Evolutionary conservation across 2,888 invertebrate genomes (phyloP).

Genomic region (Agonopterix heracliana): DNA sequence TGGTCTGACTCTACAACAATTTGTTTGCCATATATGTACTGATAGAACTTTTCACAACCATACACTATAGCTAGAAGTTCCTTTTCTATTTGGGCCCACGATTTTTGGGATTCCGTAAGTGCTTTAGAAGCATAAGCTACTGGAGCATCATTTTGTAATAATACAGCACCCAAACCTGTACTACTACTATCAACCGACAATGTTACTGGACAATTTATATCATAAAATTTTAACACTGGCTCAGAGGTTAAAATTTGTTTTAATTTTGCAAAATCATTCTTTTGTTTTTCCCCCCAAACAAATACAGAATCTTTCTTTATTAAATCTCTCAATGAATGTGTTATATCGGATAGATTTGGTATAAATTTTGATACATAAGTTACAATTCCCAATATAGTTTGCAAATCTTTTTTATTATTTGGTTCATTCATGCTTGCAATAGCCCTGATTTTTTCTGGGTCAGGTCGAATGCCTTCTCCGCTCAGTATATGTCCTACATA

Average conservation of each 20-base stretch:
- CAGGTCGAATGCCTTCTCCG: conserved; percentile 2
- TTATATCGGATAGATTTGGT: conserved; percentile 9
- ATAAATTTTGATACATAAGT: conserved; percentile 13
- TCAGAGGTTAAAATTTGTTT: conserved; percentile 5
- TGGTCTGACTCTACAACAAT: conserved; percentile 17
- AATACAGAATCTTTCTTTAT: conserved; percentile 9
- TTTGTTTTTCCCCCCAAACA: conserved; percentile 8
- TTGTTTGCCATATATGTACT: conserved; percentile 15
- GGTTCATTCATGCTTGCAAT: conserved; percentile 8
- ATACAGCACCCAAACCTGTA: conserved; percentile 9
- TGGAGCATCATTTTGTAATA: conserved; percentile 9
- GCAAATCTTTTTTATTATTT: conserved; percentile 9
- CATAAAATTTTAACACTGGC: conserved; percentile 9
- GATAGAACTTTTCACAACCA: conserved; percentile 15
- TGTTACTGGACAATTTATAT: conserved; percentile 3
- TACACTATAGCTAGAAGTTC: conserved; percentile 15
- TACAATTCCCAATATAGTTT: conserved; percentile 12
- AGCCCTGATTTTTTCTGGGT: conserved; percentile 8
- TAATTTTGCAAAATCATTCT: conserved; percentile 6
- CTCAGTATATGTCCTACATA: conserved; percentile 10
- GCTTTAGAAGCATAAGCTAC: conserved; percentile 15
- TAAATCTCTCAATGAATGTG: conserved; percentile 8
- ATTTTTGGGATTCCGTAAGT: conserved; percentile 10
- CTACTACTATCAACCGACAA: conserved; percentile 8
- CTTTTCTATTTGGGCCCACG: conserved; percentile 18